A percentile compares a stretch with the other conserved stretches of the same genome.
These are phyloP conservation scores for Garra rufa DNA, from an alignment of 2,113 vertebrate species.

Conservation along the genomic window DNA sequence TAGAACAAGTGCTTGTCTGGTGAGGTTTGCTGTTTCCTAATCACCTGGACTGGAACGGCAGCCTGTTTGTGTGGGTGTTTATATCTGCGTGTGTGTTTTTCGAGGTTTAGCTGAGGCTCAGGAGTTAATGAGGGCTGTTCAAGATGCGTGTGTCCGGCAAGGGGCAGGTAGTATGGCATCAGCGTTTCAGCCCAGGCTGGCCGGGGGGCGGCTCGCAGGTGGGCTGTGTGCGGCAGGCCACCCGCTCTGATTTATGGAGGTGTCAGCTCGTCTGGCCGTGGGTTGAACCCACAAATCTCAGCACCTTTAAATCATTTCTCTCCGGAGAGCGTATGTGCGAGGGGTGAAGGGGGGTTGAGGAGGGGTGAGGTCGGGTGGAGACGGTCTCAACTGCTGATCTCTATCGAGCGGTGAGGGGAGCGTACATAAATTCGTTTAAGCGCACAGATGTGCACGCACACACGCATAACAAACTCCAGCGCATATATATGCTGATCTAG, in stretches of 20 bases:
- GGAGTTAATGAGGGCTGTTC: slow-evolving; percentile 60
- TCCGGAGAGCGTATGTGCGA: slow-evolving; percentile 27
- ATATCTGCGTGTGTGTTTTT: slow-evolving; percentile 47
- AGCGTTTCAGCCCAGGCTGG: slow-evolving; percentile 57
- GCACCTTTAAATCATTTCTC: slow-evolving; percentile 72
- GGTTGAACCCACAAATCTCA: slow-evolving; percentile 73
- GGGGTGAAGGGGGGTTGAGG: background rate
- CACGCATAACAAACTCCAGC: slow-evolving; percentile 21
- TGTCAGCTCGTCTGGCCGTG: slow-evolving; percentile 67
- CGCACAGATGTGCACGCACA: slow-evolving; percentile 14
- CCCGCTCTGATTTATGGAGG: slow-evolving; percentile 68
- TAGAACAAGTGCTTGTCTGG: slow-evolving; percentile 55
- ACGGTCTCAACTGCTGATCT: slow-evolving; percentile 53
- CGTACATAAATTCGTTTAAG: slow-evolving; percentile 65
- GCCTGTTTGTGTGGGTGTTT: slow-evolving; percentile 49
- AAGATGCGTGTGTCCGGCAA: slow-evolving; percentile 55
- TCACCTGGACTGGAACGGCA: slow-evolving; percentile 51
- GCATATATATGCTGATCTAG: slow-evolving; percentile 54
- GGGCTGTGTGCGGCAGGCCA: slow-evolving; percentile 52
- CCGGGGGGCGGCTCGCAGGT: slow-evolving; percentile 59
- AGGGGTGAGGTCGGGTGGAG: slow-evolving; percentile 40
- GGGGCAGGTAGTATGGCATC: slow-evolving; percentile 52
- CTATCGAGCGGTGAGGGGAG: slow-evolving; percentile 53
- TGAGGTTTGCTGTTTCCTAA: slow-evolving; percentile 59
- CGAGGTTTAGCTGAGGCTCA: slow-evolving; percentile 51